Base-by-base conservation (phyloP, 2,797 vertebrate species). In the Antennarius maculatus region DNA sequence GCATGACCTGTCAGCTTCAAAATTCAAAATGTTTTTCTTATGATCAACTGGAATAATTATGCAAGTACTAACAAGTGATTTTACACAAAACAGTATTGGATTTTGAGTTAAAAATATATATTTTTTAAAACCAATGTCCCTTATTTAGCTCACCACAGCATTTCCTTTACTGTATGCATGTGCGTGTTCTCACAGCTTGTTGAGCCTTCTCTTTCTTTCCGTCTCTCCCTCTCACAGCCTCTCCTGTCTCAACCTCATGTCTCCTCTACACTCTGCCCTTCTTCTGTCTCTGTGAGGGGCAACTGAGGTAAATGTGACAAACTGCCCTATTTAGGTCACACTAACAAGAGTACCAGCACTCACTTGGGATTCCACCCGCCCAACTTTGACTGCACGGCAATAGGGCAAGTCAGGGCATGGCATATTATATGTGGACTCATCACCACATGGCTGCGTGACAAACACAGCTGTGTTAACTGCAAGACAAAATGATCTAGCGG, bases 251-350 rank as follows among this genome's bases (percentile, higher is more conserved):
- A 69, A 66, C 72, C 86, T 70, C 66, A 58, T 63, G 71, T 81
- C 69, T 51, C 64, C 77, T 71, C 50, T 61, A 59, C 77, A 70
- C 61, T 65, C 77, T 65, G 48, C 29, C 17, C 61, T 67, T 78
- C 77, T 52, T 62, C 53, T 66, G 69, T 73, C 57, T 75, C 70
- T 45, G 61, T 73, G 65, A 60, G 71, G 82, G 83, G 70, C 80
- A 85, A 53, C 62, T 74, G 83, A 89, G 83, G 89, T 86, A 88
- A 90, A 84, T 77, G 71, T 90, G 86, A 82, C 87, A 86, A 79
- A 86, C 80, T 75, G 72, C 60, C 62, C 77, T 87, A 82, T 90
- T 82, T 86, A 84, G 85, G 82, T 83, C 79, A 80, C 70, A 74
- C 71, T 71, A 77, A 81, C 80, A 78, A 80, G 75, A 76, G 31